Percentiles rank a stretch among this genome's conserved stretches.
These are phyloP conservation scores for Ammodramus savannarum DNA, from an alignment of 2,113 vertebrate species.

Conservation along the genomic window DNA sequence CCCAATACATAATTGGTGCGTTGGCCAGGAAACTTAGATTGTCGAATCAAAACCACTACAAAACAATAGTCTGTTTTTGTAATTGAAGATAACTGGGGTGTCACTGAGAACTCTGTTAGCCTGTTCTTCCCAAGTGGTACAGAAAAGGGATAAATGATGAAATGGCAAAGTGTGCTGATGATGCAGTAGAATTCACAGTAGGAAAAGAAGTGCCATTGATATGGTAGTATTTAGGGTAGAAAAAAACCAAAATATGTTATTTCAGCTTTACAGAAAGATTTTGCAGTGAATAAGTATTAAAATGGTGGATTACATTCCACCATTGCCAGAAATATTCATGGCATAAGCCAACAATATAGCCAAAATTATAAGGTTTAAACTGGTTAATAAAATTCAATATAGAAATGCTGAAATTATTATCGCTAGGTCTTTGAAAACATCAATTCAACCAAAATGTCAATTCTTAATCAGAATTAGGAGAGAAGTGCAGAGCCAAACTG, in stretches of 20 bases:
- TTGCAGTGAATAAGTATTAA: neutral
- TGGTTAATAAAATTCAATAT: neutral
- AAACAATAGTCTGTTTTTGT: neutral
- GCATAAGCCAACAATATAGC: neutral
- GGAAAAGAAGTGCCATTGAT: neutral
- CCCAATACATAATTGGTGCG: neutral
- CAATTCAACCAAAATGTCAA: neutral
- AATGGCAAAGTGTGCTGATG: neutral
- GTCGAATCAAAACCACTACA: neutral
- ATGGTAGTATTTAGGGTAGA: neutral
- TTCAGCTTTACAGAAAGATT: neutral
- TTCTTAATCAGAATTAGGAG: neutral
- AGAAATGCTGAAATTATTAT: neutral
- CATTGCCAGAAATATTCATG: neutral
- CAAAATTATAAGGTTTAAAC: neutral
- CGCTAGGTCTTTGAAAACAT: neutral
- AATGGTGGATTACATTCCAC: neutral
- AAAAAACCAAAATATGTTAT: neutral
- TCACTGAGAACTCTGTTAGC: neutral
- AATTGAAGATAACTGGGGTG: neutral
- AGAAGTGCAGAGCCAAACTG: neutral
- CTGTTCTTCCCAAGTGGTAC: neutral
- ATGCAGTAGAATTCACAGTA: neutral
- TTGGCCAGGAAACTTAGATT: neutral
- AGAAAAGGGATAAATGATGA: neutral